Percentiles rank a stretch among this genome's conserved stretches.
These are phyloP conservation scores for Stenotaenia linearis DNA, from an alignment of 2,888 invertebrate species.

Conservation along the genomic window DNA sequence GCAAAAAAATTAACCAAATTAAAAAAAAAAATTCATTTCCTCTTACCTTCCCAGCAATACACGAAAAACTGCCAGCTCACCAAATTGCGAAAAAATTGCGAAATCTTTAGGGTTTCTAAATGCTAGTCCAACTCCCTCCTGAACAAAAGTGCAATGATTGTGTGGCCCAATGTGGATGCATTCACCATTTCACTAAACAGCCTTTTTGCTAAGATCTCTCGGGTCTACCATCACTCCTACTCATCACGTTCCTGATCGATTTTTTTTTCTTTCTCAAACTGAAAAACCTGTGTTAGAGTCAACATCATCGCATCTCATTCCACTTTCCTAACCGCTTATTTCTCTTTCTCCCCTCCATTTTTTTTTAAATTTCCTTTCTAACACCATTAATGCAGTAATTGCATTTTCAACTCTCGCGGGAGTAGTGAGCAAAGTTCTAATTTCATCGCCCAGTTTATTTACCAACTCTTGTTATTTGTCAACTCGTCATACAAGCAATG, in stretches of 20 bases:
- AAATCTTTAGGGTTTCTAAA: background rate
- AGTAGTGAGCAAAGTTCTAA: conserved; percentile 10
- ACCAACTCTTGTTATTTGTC: conserved; percentile 21
- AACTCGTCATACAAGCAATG: conserved; percentile 11
- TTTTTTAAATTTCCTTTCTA: background rate
- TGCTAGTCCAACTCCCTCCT: background rate
- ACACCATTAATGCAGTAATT: conserved; percentile 4
- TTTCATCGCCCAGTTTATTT: conserved; percentile 22
- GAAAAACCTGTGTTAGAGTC: conserved; percentile 23
- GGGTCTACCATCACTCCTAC: background rate
- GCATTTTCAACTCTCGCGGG: background rate
- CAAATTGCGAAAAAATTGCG: conserved; percentile 10
- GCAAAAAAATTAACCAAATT: too few relatives aligned
- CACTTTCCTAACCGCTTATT: background rate
- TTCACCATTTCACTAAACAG: conserved; percentile 19
- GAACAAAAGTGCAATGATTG: conserved; percentile 23
- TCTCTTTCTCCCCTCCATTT: background rate
- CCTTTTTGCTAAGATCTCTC: conserved; percentile 13
- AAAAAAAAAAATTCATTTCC: background rate
- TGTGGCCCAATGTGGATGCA: conserved; percentile 21
- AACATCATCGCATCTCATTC: background rate
- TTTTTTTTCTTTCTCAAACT: background rate
- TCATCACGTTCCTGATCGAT: conserved; percentile 20
- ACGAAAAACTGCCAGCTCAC: background rate
- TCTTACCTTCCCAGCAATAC: background rate